phyloP scores from a whole-genome alignment of 37 sponge, comb jelly and placozoan species.

The Mnemiopsis leidyi region DNA sequence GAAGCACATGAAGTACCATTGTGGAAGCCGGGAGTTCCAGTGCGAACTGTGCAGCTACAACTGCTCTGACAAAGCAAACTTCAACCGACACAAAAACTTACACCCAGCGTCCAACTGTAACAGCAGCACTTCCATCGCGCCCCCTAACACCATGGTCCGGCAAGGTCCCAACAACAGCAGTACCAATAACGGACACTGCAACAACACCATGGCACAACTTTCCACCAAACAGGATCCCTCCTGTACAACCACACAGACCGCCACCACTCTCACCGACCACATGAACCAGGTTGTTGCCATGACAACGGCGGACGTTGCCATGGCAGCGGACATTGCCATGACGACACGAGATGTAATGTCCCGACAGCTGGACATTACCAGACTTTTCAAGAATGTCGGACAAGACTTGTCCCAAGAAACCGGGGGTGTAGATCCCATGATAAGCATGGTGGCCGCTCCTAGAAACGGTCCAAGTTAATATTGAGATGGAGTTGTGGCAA shows the following conservation, averaged over 20 bases:
- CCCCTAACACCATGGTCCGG: not conserved
- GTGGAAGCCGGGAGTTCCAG: not conserved
- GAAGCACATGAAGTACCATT: constrained; percentile 28
- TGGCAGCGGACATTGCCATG: not conserved
- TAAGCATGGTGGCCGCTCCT: not conserved
- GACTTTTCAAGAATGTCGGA: no score
- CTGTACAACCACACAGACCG: not conserved
- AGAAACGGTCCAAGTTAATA: no score
- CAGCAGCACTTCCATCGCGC: not conserved
- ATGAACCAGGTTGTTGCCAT: not conserved
- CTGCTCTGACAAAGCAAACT: constrained; percentile 52
- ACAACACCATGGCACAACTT: not conserved
- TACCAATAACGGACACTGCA: no score
- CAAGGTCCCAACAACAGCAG: no score
- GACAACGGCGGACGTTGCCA: not conserved
- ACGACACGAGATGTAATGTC: no score
- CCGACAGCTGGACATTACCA: not conserved
- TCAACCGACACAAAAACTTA: constrained; percentile 13
- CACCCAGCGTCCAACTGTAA: not conserved
- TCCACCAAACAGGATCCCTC: not conserved
- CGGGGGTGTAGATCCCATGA: not conserved
- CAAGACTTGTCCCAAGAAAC: no score
- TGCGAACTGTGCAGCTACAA: constrained; percentile 13
- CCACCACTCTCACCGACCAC: not conserved
- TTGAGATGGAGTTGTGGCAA: no score